A percentile compares a stretch with the other conserved stretches of the same genome.
phyloP scores from a whole-genome alignment of 2,113 vertebrate genomes.

The Eidolon helvum region DNA sequence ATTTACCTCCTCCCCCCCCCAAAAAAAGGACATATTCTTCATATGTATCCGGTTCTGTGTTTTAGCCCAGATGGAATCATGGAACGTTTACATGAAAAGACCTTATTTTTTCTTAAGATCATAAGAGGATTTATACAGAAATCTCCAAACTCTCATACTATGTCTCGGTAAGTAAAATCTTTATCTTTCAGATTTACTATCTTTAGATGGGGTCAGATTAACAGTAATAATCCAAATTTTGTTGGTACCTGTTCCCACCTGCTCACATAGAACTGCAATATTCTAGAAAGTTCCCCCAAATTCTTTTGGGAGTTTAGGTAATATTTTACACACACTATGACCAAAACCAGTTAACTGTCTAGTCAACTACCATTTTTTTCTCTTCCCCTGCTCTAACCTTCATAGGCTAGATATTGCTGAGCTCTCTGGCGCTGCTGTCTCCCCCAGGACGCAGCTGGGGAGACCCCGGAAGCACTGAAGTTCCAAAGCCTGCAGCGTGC shows the following conservation, averaged over 20 bases:
- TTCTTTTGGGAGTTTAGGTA: neutral
- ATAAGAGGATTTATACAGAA: neutral
- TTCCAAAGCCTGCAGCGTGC: neutral
- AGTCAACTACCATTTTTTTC: neutral
- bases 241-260: neutral
- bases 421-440: fast-evolving
- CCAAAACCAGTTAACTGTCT: neutral
- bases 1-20: neutral
- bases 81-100: neutral
- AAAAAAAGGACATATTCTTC: neutral
- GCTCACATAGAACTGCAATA: neutral
- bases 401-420: neutral
- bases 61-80: neutral
- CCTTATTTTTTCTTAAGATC: neutral
- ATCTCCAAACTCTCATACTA: neutral
- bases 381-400: neutral
- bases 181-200: neutral
- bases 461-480: too few species aligned
- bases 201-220: neutral
- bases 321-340: neutral
- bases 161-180: neutral
- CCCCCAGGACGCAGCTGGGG: neutral
- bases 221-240: neutral
- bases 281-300: neutral
- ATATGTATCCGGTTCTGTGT: neutral